Base-by-base conservation (phyloP, 2,113 vertebrate genomes). In the Chloropsis hardwickii region DNA sequence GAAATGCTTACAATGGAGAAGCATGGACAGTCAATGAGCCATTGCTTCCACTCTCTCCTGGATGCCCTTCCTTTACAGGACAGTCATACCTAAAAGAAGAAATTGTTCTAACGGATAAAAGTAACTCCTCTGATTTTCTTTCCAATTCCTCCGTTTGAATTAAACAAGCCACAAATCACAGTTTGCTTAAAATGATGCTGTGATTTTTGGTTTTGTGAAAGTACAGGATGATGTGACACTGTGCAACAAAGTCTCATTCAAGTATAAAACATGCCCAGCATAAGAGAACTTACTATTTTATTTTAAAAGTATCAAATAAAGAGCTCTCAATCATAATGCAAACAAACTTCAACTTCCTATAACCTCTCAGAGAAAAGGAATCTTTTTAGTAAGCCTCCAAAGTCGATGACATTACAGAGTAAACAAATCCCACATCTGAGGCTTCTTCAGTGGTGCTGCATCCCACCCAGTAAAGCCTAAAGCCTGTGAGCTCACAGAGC, bases 351-450 rank as follows among this genome's bases (percentile, higher is more conserved):
- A 83, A 48, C 37, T 66, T 78, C 60, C 58, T 58, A 61, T 54
- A 80, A 78, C 35, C 18, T 14, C 31, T 50, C 17, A 79, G 35
- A 58, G 29, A 64, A 24, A 62, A 74, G 37, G n/a, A 86, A 80
- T 69, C 27, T 23, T 90, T 95, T 27, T 12, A 78, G 18, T 16
- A 57, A 42, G 69, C 20, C n/a, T 90, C 77, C 64, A 27, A 69
- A 76, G 71, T 76, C 70, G 91, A 50, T 13, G 62, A 39, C 16
- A 71, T 35, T 44, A 60, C 20, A 89, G 37, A 76, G 37, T n/a
- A 95, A 95, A 80, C 37, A 86, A 81, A 73, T 78, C 90, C 87
- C 76, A 86, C 15, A 86, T 42, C 56, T 58, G 54, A 93, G n/a
- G 13, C 28, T 54, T 64, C 61, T 84, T 45, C 64, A 92, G 81